These are phyloP conservation scores for Eupelmus urozonus DNA, from an alignment of 2,888 invertebrate species.

Conservation along the genomic window DNA sequence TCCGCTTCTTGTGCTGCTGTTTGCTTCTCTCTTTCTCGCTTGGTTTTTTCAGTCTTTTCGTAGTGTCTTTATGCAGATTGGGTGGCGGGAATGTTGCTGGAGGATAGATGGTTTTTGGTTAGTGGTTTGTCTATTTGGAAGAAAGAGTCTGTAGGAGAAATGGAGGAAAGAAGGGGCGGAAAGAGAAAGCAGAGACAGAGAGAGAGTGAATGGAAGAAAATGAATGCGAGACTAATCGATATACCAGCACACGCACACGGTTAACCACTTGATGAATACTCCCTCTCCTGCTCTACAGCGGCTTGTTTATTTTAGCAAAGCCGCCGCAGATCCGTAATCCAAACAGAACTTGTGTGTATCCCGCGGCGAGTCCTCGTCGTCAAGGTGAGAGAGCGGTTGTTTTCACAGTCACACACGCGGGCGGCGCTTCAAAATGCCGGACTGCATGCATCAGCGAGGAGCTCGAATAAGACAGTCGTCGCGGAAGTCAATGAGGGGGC, in stretches of 20 bases:
- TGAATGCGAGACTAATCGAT: neutral
- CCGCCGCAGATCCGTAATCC: neutral
- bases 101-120: slow-evolving; percentile 5
- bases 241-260: neutral
- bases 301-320: neutral
- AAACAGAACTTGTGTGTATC: neutral
- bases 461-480: too few relatives aligned
- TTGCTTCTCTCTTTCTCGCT: neutral
- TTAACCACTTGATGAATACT: neutral
- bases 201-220: neutral
- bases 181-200: too few relatives aligned
- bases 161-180: too few relatives aligned
- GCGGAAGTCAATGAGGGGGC: too few relatives aligned
- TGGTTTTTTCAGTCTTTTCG: neutral
- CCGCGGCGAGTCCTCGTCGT: neutral
- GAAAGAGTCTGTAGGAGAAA: too few relatives aligned
- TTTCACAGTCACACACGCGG: neutral
- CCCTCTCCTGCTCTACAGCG: too few relatives aligned
- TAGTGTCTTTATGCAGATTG: slow-evolving; percentile 6
- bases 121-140: neutral
- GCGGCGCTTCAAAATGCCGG: too few relatives aligned
- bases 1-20: slow-evolving; percentile 12
- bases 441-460: too few relatives aligned
- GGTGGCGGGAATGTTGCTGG: slow-evolving; percentile 16
- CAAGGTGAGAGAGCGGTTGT: neutral